Conservation (phyloP, 2,888 invertebrate genomes). For the Pimpla rufipes region DNA sequence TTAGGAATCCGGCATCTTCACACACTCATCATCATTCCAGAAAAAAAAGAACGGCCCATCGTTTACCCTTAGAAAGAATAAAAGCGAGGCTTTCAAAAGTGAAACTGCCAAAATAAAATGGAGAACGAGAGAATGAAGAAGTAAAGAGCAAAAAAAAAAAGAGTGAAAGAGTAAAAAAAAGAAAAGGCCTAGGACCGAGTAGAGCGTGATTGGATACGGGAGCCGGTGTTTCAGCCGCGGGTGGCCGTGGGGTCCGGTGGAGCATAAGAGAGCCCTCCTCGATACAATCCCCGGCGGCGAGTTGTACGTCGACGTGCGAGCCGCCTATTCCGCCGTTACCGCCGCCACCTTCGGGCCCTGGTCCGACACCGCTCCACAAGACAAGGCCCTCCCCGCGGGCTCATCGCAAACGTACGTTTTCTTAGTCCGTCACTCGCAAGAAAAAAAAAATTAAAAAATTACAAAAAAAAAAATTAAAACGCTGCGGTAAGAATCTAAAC, state of each 20-base stretch:
- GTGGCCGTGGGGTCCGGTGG: constrained; percentile 81
- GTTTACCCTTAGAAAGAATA: too few relatives aligned
- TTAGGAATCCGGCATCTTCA: constrained; percentile 46
- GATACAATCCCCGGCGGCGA: constrained; percentile 71
- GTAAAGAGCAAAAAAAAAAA: too few relatives aligned
- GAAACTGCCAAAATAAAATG: not conserved
- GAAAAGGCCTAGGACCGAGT: constrained; percentile 56
- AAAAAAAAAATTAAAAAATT: constrained; percentile 42
- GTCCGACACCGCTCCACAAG: constrained; percentile 81
- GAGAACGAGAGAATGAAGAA: constrained; percentile 6
- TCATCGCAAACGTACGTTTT: constrained; percentile 82
- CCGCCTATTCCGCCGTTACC: constrained; percentile 80
- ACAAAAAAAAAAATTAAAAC: constrained; percentile 28
- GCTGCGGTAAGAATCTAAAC: constrained; percentile 16
- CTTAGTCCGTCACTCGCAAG: constrained; percentile 69
- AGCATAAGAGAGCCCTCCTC: constrained; percentile 82
- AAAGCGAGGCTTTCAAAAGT: too few relatives aligned
- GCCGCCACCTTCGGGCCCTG: constrained; percentile 81
- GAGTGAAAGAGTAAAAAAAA: constrained; percentile 41
- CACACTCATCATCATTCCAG: constrained; percentile 33
- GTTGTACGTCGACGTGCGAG: constrained; percentile 77
- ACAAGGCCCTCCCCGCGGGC: constrained; percentile 78
- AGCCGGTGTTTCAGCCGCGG: constrained; percentile 83
- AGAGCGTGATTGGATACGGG: constrained; percentile 69
- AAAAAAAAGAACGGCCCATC: constrained; percentile 32